phyloP scores from a whole-genome alignment of 2,888 invertebrate species.

The Zhuqinia jingwanae region DNA sequence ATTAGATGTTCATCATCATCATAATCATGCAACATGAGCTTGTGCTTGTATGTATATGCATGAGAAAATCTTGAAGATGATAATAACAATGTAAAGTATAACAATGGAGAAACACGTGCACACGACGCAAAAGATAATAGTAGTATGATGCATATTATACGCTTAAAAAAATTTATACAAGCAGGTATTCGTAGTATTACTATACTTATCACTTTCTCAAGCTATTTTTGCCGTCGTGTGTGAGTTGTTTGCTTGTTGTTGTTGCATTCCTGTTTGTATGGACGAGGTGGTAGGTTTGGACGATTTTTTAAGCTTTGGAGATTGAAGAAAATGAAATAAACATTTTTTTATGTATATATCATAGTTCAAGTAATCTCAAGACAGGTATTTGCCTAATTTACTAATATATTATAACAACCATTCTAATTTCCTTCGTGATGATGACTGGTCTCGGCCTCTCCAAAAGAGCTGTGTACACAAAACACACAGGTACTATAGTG shows the following conservation, averaged over 20 bases:
- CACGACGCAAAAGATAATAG: slow-evolving; percentile 33
- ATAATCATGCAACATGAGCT: too few relatives aligned
- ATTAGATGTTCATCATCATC: too few relatives aligned
- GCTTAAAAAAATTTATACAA: background rate
- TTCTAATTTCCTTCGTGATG: slow-evolving; percentile 50
- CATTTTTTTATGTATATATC: too few relatives aligned
- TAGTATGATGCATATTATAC: too few relatives aligned
- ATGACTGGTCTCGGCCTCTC: too few relatives aligned
- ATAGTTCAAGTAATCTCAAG: background rate
- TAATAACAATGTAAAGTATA: slow-evolving; percentile 29
- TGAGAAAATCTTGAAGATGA: slow-evolving; percentile 29
- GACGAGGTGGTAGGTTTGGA: too few relatives aligned
- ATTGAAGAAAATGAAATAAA: background rate
- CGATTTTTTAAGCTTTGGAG: too few relatives aligned
- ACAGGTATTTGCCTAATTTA: slow-evolving; percentile 58
- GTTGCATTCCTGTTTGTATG: too few relatives aligned
- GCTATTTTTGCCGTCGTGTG: slow-evolving; percentile 36
- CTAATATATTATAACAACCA: slow-evolving; percentile 40
- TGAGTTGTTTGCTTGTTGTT: slow-evolving; percentile 23
- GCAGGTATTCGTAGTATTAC: background rate
- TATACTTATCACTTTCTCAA: too few relatives aligned
- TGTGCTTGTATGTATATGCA: background rate
- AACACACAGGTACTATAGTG: background rate
- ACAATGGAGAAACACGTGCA: slow-evolving; percentile 61
- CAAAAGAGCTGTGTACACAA: background rate